A percentile compares a stretch with the other conserved stretches of the same genome.
Evolutionary conservation across 2,797 vertebrate species (phyloP).

Genomic region (Nothura maculosa): DNA sequence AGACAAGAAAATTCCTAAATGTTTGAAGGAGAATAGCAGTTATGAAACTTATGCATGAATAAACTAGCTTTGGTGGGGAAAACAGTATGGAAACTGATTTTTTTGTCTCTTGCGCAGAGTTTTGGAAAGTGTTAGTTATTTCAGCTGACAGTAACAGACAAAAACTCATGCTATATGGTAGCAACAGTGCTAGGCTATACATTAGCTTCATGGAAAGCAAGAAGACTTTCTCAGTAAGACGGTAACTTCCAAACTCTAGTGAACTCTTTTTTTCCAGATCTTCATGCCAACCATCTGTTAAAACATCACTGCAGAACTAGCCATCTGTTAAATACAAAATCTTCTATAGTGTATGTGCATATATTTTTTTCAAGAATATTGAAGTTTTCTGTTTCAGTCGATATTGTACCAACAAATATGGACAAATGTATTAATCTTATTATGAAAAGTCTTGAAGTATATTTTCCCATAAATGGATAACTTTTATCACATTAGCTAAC

Average conservation of each 20-base stretch:
- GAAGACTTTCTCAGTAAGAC: constrained; percentile 4
- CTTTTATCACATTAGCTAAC: background rate
- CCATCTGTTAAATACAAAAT: constrained; percentile 70
- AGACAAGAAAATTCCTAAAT: background rate
- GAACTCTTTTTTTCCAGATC: constrained; percentile 55
- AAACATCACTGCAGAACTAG: constrained; percentile 36
- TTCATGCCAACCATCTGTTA: constrained; percentile 74
- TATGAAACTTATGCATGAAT: background rate
- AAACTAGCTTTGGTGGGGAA: background rate
- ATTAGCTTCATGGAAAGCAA: background rate
- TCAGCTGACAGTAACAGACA: background rate
- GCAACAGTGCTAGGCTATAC: background rate
- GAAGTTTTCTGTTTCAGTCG: constrained; percentile 43
- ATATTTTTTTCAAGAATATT: constrained; percentile 43
- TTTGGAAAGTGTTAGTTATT: background rate
- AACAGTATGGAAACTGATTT: background rate
- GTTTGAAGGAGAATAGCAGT: background rate
- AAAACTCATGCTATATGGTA: background rate
- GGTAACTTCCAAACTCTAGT: constrained; percentile 24
- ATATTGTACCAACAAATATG: constrained; percentile 58
- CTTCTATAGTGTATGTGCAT: constrained; percentile 2
- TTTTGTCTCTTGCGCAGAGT: background rate
- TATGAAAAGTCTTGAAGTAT: background rate
- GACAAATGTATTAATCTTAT: background rate
- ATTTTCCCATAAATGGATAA: background rate